Evolutionary conservation across 2,888 invertebrate species (phyloP), one percentile per base, ranked within the genome.

Genomic region (Volucella zonaria): DNA sequence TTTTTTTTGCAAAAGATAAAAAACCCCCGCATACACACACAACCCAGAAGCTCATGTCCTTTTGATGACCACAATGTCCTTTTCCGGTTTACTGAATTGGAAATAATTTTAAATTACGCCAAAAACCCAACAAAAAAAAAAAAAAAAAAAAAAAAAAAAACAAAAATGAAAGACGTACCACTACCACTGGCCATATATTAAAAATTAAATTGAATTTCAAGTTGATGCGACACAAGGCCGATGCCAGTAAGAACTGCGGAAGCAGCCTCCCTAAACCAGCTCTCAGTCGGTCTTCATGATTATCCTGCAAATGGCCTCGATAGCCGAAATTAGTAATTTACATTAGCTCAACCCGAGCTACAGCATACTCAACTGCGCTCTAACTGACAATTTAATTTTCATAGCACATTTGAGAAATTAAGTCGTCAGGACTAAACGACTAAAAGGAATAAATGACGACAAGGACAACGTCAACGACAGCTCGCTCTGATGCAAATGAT

Each of bases 31-130:
- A 11, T 9, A 38, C 11, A 18, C 9, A 42, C 62, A 49, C 1
- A 31, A 59, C 8, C 3, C 38, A 59, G 18, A 70, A 58, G 67
- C 77, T 62, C 73, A 85, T 68, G 77, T 81, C 77, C 76, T 74
- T 81, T 68, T 73, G 76, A 47, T 68, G 73, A 73, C 81, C 85
- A 76, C 73, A 85, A 67, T 64, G 67, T 81, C 85, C 85, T 74
- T 77, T 85, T 85, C 85, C 85, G 76, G 81, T 85, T 81, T 81
- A 85, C 81, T 85, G 85, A 68, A 77, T 80, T 73, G 85, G 77
- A 85, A 85, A 81, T 77, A 80, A 81, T 85, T 76, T 77, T 68
- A 81, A 76, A 85, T 85, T 85, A 64, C 73, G 52, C 73, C 62
- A 49, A 68, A 68, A 78, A n/a, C 62, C 52, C 45, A 15, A 1